Percentiles rank a stretch among this genome's conserved stretches.
These are phyloP conservation scores for Elegia similella DNA, from an alignment of 2,888 invertebrate species.

Conservation along the genomic window DNA sequence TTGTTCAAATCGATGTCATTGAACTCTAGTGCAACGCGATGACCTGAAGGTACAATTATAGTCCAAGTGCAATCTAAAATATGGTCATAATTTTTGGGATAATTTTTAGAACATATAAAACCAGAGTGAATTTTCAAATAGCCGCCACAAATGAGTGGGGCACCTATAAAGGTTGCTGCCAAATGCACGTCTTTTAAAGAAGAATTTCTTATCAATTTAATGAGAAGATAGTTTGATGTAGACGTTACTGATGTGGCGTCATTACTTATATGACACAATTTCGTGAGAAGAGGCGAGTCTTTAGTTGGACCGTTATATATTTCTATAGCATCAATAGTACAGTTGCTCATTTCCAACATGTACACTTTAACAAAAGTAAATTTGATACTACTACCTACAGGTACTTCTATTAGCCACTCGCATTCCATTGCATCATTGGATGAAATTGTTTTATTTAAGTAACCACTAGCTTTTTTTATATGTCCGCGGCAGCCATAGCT, in stretches of 20 bases:
- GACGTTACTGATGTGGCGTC: slow-evolving; percentile 76
- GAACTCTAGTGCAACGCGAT: slow-evolving; percentile 86
- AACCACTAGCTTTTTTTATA: slow-evolving; percentile 77
- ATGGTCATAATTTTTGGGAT: slow-evolving; percentile 89
- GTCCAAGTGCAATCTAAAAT: slow-evolving; percentile 90
- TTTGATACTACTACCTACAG: slow-evolving; percentile 84
- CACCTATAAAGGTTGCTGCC: slow-evolving; percentile 60
- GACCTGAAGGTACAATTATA: slow-evolving; percentile 84
- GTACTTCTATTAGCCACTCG: slow-evolving; percentile 88
- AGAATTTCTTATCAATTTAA: slow-evolving; percentile 84
- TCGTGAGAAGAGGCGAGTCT: slow-evolving; percentile 78
- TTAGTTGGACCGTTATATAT: slow-evolving; percentile 86
- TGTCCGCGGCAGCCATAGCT: slow-evolving; percentile 88
- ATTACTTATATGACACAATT: slow-evolving; percentile 78
- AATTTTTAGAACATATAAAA: slow-evolving; percentile 89
- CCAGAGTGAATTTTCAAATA: slow-evolving; percentile 82
- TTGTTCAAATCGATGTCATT: slow-evolving; percentile 81
- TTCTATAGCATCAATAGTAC: slow-evolving; percentile 83
- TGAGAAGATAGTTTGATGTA: slow-evolving; percentile 85
- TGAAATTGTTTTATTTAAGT: slow-evolving; percentile 83
- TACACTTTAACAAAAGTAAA: slow-evolving; percentile 84
- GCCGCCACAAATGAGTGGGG: slow-evolving; percentile 88
- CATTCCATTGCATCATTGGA: slow-evolving; percentile 84
- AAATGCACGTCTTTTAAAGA: slow-evolving; percentile 84
- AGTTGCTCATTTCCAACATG: slow-evolving; percentile 79